These are phyloP conservation scores for Coboldia fuscipes DNA, from an alignment of 1,140 invertebrate genomes.

Conservation along the genomic window DNA sequence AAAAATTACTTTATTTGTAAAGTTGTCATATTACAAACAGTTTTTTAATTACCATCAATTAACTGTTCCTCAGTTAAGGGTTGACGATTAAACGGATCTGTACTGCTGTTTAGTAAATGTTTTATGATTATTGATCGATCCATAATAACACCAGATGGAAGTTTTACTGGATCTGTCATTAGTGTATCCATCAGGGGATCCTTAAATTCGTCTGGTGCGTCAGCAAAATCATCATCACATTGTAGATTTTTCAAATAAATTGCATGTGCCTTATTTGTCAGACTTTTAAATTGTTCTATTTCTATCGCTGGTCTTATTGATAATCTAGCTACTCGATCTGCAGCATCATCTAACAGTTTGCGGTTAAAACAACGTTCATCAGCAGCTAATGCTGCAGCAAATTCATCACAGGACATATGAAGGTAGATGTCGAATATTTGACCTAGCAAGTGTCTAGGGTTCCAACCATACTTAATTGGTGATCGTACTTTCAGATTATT, in stretches of 20 bases:
- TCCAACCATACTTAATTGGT: conserved; percentile 91
- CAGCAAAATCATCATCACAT: conserved; percentile 76
- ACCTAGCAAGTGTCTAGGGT: conserved; percentile 70
- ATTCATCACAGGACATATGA: conserved; percentile 80
- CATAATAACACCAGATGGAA: conserved; percentile 90
- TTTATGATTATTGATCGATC: conserved; percentile 82
- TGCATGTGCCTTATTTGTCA: conserved; percentile 60
- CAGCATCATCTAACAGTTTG: conserved; percentile 80
- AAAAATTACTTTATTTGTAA: conserved; percentile 9
- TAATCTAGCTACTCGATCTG: conserved; percentile 52
- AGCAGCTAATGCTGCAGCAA: conserved; percentile 69
- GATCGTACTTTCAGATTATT: conserved; percentile 93
- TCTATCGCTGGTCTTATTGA: conserved; percentile 64
- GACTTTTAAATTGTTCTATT: conserved; percentile 59
- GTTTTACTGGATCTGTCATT: conserved; percentile 86
- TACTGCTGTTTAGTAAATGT: conserved; percentile 87
- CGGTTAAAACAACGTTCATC: conserved; percentile 89
- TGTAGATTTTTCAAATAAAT: conserved; percentile 55
- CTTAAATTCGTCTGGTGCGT: conserved; percentile 92
- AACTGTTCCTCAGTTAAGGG: conserved; percentile 77
- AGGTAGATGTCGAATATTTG: conserved; percentile 93
- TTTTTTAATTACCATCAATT: not conserved
- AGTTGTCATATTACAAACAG: conserved; percentile 32
- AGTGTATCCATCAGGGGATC: conserved; percentile 95
- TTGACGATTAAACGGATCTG: conserved; percentile 93